Evolutionary conservation across 2,113 vertebrate genomes (phyloP).

Genomic region (Phalacrocorax carbo): DNA sequence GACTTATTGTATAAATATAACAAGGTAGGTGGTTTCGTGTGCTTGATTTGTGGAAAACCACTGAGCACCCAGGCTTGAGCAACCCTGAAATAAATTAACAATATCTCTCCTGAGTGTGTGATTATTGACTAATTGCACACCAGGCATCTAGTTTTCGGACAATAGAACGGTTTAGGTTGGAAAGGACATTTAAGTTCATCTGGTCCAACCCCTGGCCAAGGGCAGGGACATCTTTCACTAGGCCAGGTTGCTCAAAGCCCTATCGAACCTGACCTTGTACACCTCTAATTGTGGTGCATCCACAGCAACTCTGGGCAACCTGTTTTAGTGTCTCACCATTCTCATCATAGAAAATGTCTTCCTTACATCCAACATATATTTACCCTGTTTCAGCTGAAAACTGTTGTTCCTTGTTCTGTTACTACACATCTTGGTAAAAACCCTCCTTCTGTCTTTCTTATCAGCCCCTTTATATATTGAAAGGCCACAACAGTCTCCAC

Average conservation of each 20-base stretch:
- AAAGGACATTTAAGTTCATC: background rate
- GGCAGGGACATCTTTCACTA: background rate
- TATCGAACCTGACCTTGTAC: background rate
- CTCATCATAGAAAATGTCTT: background rate
- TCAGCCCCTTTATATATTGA: too few relatives aligned
- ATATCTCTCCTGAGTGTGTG: too few relatives aligned
- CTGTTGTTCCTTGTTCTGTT: background rate
- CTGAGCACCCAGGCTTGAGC: too few relatives aligned
- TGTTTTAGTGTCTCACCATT: background rate
- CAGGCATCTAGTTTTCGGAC: too few relatives aligned
- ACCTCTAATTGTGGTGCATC: background rate
- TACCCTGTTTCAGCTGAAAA: background rate
- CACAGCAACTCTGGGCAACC: background rate
- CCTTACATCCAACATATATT: background rate
- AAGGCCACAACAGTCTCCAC: too few relatives aligned
- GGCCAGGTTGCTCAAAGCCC: background rate
- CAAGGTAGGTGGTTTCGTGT: too few relatives aligned
- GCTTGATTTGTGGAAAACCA: too few relatives aligned
- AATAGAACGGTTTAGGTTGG: background rate
- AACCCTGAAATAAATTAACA: too few relatives aligned
- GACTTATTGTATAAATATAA: too few relatives aligned
- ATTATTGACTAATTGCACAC: too few relatives aligned
- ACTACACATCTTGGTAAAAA: background rate
- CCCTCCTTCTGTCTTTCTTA: background rate
- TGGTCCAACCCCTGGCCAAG: rapidly evolving